Percentiles rank a stretch among this genome's conserved stretches.
phyloP scores from a whole-genome alignment of 2,113 vertebrate genomes.

The Casuarius casuarius region DNA sequence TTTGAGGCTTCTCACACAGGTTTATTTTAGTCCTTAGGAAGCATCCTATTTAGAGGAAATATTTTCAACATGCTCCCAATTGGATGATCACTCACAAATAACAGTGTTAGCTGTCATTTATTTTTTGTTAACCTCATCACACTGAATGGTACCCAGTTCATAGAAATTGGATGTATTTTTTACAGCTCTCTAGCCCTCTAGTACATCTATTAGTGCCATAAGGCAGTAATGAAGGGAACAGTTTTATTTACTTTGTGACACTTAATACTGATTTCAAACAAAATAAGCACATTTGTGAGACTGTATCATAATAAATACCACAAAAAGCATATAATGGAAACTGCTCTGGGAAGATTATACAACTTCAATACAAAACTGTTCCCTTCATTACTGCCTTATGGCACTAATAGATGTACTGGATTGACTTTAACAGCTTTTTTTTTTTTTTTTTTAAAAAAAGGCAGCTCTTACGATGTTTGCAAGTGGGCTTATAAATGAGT shows the following conservation, averaged over 20 bases:
- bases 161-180: neutral
- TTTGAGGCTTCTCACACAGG: neutral
- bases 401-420: neutral
- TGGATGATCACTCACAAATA: neutral
- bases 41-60: neutral
- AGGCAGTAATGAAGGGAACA: no score
- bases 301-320: neutral
- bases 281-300: slow-evolving; percentile 24
- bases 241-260: slow-evolving; percentile 26
- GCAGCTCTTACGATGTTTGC: neutral
- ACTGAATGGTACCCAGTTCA: neutral
- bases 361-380: neutral
- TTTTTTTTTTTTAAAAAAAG: neutral
- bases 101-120: slow-evolving; percentile 9
- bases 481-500: neutral
- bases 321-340: slow-evolving; percentile 31
- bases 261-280: slow-evolving; percentile 37
- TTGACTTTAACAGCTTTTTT: neutral
- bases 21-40: neutral
- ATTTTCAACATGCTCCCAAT: neutral
- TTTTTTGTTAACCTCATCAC: neutral
- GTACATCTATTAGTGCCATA: no score
- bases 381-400: neutral
- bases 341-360: neutral
- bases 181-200: neutral